Conservation (phyloP, 2,797 vertebrate species). For the Enteromius fasciolatus region DNA sequence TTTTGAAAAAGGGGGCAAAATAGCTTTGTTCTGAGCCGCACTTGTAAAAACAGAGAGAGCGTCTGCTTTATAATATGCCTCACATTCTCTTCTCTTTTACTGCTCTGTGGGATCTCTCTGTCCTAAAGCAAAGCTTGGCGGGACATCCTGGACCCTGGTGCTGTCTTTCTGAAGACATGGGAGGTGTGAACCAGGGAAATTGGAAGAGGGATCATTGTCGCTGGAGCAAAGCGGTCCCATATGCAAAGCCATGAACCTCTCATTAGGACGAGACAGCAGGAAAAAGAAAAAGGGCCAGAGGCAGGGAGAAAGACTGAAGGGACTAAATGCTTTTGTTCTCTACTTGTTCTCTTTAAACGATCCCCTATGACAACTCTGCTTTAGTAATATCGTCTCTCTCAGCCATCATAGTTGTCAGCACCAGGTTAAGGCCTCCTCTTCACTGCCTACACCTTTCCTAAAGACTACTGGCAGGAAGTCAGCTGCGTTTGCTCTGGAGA, state of each 20-base stretch:
- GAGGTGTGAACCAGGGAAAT: slow-evolving; percentile 29
- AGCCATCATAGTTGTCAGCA: slow-evolving; percentile 28
- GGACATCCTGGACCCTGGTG: slow-evolving; percentile 15
- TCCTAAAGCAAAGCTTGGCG: slow-evolving; percentile 15
- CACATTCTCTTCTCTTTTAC: slow-evolving; percentile 45
- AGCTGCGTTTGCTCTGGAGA: neutral
- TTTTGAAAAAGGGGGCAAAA: neutral
- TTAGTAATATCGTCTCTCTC: slow-evolving; percentile 13
- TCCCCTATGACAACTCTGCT: slow-evolving; percentile 25
- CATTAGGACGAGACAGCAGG: slow-evolving; percentile 27
- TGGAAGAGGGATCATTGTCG: slow-evolving; percentile 35
- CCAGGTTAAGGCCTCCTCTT: slow-evolving; percentile 2
- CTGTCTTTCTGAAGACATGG: slow-evolving; percentile 18
- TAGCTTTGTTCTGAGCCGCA: slow-evolving; percentile 40
- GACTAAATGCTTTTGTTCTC: slow-evolving; percentile 37
- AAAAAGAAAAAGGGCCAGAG: slow-evolving; percentile 42
- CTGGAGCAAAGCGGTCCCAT: slow-evolving; percentile 38
- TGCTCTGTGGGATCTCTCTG: slow-evolving; percentile 20
- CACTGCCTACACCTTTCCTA: neutral
- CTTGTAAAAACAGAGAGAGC: slow-evolving; percentile 36
- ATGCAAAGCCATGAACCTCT: slow-evolving; percentile 43
- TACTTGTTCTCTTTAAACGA: slow-evolving; percentile 28
- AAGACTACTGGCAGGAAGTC: slow-evolving; percentile 14
- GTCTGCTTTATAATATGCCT: slow-evolving; percentile 37
- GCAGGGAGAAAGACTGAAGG: slow-evolving; percentile 19